phyloP scores from a whole-genome alignment of 2,888 invertebrate genomes.

The Melikaiella ostensackeni region DNA sequence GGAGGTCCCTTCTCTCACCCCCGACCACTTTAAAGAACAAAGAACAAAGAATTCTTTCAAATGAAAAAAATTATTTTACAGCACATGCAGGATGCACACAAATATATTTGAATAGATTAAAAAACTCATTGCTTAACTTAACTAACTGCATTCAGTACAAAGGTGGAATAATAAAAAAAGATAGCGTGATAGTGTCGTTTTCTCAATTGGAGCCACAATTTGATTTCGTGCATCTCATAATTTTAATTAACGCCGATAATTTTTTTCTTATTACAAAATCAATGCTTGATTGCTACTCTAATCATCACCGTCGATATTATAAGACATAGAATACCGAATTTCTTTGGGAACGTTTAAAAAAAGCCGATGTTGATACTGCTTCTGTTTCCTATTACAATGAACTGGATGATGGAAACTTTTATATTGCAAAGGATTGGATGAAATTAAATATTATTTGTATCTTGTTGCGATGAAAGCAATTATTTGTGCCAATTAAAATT shows the following conservation, averaged over 20 bases:
- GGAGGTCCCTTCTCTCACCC: no score
- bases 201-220: constrained; percentile 5
- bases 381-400: not conserved
- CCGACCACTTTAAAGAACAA: no score
- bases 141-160: constrained; percentile 2
- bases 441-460: not conserved
- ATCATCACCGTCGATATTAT: constrained; percentile 42
- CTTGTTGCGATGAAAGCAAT: no score
- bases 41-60: no score
- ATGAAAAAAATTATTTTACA: not conserved
- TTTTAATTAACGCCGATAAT: constrained; percentile 29
- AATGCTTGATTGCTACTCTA: constrained; percentile 40
- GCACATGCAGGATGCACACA: not conserved
- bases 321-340: constrained; percentile 39
- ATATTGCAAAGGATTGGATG: not conserved
- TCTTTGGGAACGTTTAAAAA: constrained; percentile 21
- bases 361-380: constrained; percentile 20
- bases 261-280: constrained; percentile 33
- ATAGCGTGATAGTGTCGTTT: not conserved
- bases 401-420: not conserved
- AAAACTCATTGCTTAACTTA: not conserved
- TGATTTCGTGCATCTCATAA: constrained; percentile 37
- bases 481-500: no score
- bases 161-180: not conserved
- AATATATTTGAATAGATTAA: not conserved